Conservation (phyloP, 2,888 invertebrate species). For the Hirudinaria manillensis region DNA sequence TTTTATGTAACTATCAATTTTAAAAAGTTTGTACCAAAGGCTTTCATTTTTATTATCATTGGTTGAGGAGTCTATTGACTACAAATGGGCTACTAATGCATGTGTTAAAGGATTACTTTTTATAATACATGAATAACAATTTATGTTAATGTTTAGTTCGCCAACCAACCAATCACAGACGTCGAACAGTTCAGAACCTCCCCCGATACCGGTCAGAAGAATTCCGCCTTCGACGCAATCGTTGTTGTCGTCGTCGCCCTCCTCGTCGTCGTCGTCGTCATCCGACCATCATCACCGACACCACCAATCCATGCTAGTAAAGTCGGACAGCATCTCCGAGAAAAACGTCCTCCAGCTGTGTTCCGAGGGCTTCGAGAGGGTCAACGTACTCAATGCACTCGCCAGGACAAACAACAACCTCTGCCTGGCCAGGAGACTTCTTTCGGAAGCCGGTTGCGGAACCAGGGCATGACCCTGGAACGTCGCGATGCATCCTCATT, state of each 20-base stretch:
- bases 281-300: neutral
- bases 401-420: constrained; percentile 87
- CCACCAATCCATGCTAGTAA: neutral
- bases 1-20: no score
- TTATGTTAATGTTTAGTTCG: no score
- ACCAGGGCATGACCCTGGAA: neutral
- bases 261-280: neutral
- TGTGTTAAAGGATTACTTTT: no score
- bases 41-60: no score
- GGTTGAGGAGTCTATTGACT: no score
- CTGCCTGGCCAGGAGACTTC: constrained; percentile 88
- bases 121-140: no score
- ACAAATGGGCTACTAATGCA: no score
- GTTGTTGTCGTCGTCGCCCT: no score
- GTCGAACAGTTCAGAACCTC: neutral
- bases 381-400: constrained; percentile 81
- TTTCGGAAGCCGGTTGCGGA: constrained; percentile 75
- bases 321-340: constrained; percentile 43
- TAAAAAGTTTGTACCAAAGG: no score
- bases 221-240: neutral
- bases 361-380: constrained; percentile 81
- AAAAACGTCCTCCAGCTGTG: constrained; percentile 73
- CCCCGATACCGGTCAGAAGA: constrained; percentile 7
- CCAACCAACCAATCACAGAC: no score
- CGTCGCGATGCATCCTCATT: no score